Evolutionary conservation across 2,113 vertebrate genomes (phyloP).

Genomic region (Coturnix japonica): DNA sequence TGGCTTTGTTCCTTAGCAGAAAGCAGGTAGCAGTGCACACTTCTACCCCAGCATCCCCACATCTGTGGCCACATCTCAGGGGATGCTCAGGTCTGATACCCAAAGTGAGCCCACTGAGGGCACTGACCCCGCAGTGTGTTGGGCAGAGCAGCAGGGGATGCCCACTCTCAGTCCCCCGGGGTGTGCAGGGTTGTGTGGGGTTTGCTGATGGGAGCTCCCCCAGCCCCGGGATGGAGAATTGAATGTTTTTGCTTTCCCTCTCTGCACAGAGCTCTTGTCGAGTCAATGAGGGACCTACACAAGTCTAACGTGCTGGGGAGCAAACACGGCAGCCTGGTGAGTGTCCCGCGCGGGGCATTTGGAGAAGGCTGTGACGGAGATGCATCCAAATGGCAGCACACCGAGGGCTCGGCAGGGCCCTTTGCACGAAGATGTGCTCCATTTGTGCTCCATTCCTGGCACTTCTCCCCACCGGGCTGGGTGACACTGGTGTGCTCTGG

Average conservation of each 20-base stretch:
- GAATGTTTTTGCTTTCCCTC: slow-evolving; percentile 47
- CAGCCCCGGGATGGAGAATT: background rate
- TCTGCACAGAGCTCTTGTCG: slow-evolving; percentile 45
- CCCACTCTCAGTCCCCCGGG: background rate
- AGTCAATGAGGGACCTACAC: slow-evolving; percentile 50
- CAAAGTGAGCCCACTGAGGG: background rate
- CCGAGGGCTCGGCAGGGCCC: background rate
- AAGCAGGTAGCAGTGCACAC: fast-evolving
- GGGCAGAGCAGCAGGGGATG: background rate
- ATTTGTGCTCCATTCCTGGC: background rate
- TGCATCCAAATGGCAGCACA: background rate
- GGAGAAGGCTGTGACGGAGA: background rate
- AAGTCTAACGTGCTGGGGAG: slow-evolving; percentile 31
- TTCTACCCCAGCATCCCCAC: background rate
- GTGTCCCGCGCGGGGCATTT: background rate
- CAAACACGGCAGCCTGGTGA: slow-evolving; percentile 54
- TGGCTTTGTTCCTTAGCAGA: fast-evolving
- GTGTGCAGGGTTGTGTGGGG: background rate
- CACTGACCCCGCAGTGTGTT: background rate
- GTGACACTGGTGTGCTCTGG: too few species aligned
- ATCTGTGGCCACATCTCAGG: too few species aligned
- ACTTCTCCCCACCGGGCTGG: background rate
- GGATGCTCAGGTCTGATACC: too few species aligned
- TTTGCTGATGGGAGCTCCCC: background rate
- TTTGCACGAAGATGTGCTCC: fast-evolving